phyloP scores from a whole-genome alignment of 2,113 vertebrate species.

The Meles meles region DNA sequence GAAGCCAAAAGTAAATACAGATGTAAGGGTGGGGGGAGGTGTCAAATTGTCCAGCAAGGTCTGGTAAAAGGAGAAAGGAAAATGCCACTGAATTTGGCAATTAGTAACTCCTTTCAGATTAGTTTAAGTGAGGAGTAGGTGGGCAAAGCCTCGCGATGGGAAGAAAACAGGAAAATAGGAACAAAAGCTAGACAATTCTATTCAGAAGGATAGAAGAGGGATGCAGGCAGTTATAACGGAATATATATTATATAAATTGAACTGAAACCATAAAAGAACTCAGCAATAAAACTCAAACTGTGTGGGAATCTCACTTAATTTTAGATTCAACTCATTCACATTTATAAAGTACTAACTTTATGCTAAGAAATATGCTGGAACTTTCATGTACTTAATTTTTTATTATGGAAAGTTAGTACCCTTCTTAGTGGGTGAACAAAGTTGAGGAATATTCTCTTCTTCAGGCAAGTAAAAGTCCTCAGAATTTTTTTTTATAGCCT shows the following conservation, averaged over 20 bases:
- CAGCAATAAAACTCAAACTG: conserved; percentile 45
- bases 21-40: neutral
- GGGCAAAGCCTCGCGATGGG: neutral
- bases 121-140: neutral
- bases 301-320: conserved; percentile 41
- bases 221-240: neutral
- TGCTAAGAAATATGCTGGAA: conserved; percentile 21
- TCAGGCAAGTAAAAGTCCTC: neutral
- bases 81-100: neutral
- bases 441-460: neutral
- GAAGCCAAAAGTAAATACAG: neutral
- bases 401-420: conserved; percentile 28
- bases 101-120: neutral
- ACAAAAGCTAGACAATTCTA: neutral
- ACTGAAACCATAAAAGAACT: conserved; percentile 39
- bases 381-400: conserved; percentile 35
- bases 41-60: neutral
- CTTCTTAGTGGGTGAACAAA: conserved; percentile 29
- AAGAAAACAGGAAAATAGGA: neutral
- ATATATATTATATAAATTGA: conserved; percentile 12
- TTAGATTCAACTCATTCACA: conserved; percentile 52
- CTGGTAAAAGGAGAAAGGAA: neutral
- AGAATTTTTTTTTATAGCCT: neutral
- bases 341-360: conserved; percentile 59
- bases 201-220: neutral